Evolutionary conservation across 2,113 vertebrate genomes (phyloP), one percentile per base, ranked within the genome.

Genomic region (Lycaon pictus): DNA sequence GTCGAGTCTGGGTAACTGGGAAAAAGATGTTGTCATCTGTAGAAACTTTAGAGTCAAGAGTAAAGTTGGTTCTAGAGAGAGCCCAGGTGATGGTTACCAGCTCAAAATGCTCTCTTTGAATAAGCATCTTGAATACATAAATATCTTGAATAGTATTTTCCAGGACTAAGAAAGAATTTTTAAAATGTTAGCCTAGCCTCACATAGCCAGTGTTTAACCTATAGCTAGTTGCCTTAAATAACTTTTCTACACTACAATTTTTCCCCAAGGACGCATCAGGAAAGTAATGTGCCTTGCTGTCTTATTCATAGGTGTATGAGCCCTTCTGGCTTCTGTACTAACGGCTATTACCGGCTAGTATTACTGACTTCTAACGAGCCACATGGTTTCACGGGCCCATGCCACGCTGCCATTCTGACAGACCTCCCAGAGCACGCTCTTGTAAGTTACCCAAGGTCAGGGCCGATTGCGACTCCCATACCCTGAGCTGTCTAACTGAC

Each of bases 401-500:
- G 65, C 77, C 6, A 60, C 2, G 27, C 19, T 90, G 48, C 81
- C 77, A 60, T 94, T 63, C 2, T 82, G 77, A 95, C 43, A 72
- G 93, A 76, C 76, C 80, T 85, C 83, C 91, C 60, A 27, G 29
- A 84, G 62, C 35, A 88, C 3, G 20, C 3, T 35, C 74, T 95
- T 93, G 72, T 91, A 92, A 88, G 81, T 55, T 74, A 90, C 62
- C 55, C 55, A 88, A 90, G 95, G 93, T 94, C 85, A 97, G 84
- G 53, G 3, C 76, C 56, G 53, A 87, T 51, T 71, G 92, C 81
- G 85, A 62, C 96, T 97, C 60, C 74, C 90, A 76, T 58, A 92
- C 62, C 58, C 93, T 62, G 58, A 95, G 53, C 84, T 84, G 85
- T 90, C 83, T 29, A 79, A 67, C 63, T 11, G 13, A 90, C 48